These are phyloP conservation scores for Mizuhopecten yessoensis DNA, from an alignment of 1,140 invertebrate genomes.

Conservation along the genomic window DNA sequence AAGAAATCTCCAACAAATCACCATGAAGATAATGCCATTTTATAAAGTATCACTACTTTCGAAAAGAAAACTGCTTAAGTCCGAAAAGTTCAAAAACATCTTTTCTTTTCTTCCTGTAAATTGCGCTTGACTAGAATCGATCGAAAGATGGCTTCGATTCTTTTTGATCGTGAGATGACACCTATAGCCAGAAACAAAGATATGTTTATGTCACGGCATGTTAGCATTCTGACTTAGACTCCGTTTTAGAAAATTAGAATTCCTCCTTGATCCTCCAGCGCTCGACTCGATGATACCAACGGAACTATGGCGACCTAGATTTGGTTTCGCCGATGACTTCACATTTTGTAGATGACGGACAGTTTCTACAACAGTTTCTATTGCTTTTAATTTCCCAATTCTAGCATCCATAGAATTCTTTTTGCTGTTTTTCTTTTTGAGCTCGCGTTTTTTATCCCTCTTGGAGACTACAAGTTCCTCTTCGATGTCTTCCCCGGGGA, in stretches of 20 bases:
- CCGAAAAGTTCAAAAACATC: no score
- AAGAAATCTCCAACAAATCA: background rate
- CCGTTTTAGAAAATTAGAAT: slow-evolving; percentile 12
- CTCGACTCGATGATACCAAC: background rate
- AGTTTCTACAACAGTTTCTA: slow-evolving; percentile 17
- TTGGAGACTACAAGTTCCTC: background rate
- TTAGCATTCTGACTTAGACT: background rate
- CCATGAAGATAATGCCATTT: background rate
- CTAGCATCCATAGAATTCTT: background rate
- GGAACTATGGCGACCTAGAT: slow-evolving; percentile 1
- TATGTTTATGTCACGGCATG: background rate
- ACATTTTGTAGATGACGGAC: background rate
- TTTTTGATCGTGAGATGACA: no score
- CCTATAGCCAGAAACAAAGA: no score
- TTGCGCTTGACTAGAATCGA: no score
- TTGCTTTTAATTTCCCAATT: slow-evolving; percentile 4
- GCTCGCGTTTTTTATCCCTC: background rate
- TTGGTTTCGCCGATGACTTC: background rate
- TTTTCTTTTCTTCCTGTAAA: no score
- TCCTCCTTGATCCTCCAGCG: background rate
- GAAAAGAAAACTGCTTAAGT: background rate
- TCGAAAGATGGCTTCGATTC: no score
- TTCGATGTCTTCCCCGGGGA: background rate
- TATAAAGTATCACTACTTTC: background rate
- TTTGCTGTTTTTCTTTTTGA: slow-evolving; percentile 30